Evolutionary conservation across 2,888 invertebrate genomes (phyloP), one percentile per base, ranked within the genome.

Genomic region (Xestia rhomboidea): DNA sequence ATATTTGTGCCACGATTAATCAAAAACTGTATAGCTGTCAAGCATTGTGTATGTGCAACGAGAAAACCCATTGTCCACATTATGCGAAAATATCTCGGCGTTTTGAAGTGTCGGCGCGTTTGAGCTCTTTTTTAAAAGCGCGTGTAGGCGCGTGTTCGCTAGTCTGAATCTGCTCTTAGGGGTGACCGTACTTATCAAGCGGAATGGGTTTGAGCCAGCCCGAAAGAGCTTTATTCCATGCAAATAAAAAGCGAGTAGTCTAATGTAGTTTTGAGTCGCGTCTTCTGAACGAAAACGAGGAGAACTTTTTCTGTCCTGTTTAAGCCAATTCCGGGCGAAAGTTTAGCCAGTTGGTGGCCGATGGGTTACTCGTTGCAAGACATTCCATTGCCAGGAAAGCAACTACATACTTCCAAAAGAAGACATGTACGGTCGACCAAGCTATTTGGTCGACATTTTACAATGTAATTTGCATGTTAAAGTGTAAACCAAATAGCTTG

Each of bases 51-150:
- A 44, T 15, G 18, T 54, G 44, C 46, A 54, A 30, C 49, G 10
- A 62, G 41, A 49, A 51, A 30, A 82, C 38, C 82, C 57, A 62
- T 4, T 46, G 54, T 30, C 30, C 24, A 67, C 11, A 15, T 2
- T 41, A 41, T 15, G 6, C 24, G 15, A 64, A n/a, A 64, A 64
- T 64, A 64, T 34, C n/a, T 24, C n/a, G 7, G 30, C 60, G 30
- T 27, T 18, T 30, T 60, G n/a, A n/a, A n/a, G n/a, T n/a, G 15
- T 15, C 15, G 11, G 57, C 7, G 57, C 6, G 2, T 30, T 18
- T 27, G 4, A 60, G 18, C 2, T 8, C 18, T 21, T 60, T 60
- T 18, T 60, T 18, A 18, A 8, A 30, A 60, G 21, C 21, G 30
- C 0, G 8, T 18, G 30, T 15, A 27, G 8, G 18, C 18, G 18